These are phyloP conservation scores for Notospermus geniculatus DNA, from an alignment of 1,140 invertebrate species.

Conservation along the genomic window DNA sequence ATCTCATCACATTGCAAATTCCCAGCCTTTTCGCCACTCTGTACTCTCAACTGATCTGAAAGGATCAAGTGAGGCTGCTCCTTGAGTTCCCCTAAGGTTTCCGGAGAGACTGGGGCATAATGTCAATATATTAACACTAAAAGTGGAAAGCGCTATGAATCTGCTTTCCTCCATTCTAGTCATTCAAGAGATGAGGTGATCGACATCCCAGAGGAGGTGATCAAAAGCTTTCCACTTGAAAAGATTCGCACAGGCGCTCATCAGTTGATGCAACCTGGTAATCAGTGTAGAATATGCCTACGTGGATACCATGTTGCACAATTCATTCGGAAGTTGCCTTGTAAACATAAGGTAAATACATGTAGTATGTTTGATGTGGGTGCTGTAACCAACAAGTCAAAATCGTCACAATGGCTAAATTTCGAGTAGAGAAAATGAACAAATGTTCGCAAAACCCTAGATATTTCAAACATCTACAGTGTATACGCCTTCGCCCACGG, in stretches of 20 bases:
- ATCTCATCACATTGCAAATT: too few relatives aligned
- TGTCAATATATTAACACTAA: too few relatives aligned
- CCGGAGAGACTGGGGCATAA: neutral
- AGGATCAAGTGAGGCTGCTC: neutral
- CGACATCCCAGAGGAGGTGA: constrained; percentile 41
- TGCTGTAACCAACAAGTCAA: too few relatives aligned
- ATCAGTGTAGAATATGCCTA: constrained; percentile 52
- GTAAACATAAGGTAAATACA: constrained; percentile 48
- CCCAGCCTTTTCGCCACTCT: too few relatives aligned
- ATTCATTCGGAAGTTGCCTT: constrained; percentile 49
- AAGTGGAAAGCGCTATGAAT: too few relatives aligned
- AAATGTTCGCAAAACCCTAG: too few relatives aligned
- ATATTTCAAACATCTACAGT: too few relatives aligned
- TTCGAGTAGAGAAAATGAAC: too few relatives aligned
- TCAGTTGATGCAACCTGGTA: constrained; percentile 40
- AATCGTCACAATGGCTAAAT: too few relatives aligned
- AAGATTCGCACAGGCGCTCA: constrained; percentile 36
- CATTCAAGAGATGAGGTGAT: constrained; percentile 3
- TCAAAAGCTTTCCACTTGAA: constrained; percentile 47
- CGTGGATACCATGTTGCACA: constrained; percentile 42
- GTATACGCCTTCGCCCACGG: too few relatives aligned
- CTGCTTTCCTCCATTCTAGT: constrained; percentile 5
- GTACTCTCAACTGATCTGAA: neutral
- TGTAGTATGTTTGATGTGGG: neutral
- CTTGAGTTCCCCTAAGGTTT: too few relatives aligned